Conservation (phyloP, 2,888 invertebrate species). For the Sminthurides aquaticus region DNA sequence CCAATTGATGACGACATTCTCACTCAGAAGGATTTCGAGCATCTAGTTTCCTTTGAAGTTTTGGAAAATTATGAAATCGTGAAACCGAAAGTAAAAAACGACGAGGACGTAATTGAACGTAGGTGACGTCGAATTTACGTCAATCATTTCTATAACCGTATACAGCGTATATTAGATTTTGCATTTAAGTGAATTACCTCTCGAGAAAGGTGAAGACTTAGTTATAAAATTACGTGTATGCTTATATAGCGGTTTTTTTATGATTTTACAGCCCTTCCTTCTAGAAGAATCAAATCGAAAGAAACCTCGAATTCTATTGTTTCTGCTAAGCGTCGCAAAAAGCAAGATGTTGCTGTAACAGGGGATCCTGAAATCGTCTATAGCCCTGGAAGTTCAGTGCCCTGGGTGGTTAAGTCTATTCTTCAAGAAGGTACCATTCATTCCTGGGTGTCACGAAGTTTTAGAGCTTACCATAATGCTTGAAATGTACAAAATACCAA, state of each 20-base stretch:
- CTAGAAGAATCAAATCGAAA: no score
- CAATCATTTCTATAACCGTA: no score
- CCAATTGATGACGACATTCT: slow-evolving; percentile 32
- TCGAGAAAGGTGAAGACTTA: background rate
- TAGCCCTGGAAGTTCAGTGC: slow-evolving; percentile 50
- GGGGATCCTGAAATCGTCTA: background rate
- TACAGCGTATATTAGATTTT: no score
- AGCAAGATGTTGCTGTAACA: background rate
- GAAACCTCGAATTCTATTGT: background rate
- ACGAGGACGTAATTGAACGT: background rate
- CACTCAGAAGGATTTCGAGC: slow-evolving; percentile 52
- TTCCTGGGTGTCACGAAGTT: no score
- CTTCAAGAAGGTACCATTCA: no score
- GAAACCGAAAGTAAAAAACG: slow-evolving; percentile 35
- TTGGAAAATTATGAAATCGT: slow-evolving; percentile 62
- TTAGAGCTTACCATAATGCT: no score
- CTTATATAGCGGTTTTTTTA: no score
- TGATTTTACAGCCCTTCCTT: no score
- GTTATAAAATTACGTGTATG: no score
- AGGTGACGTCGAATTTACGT: background rate
- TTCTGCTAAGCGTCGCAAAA: background rate
- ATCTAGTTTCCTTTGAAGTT: slow-evolving; percentile 70
- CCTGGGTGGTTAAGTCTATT: slow-evolving; percentile 63
- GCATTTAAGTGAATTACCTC: background rate
- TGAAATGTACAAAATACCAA: no score